A percentile compares a stretch with the other conserved stretches of the same genome.
These are phyloP conservation scores for Phrynosoma blainvillii DNA, from an alignment of 2,113 vertebrate species.

Conservation along the genomic window DNA sequence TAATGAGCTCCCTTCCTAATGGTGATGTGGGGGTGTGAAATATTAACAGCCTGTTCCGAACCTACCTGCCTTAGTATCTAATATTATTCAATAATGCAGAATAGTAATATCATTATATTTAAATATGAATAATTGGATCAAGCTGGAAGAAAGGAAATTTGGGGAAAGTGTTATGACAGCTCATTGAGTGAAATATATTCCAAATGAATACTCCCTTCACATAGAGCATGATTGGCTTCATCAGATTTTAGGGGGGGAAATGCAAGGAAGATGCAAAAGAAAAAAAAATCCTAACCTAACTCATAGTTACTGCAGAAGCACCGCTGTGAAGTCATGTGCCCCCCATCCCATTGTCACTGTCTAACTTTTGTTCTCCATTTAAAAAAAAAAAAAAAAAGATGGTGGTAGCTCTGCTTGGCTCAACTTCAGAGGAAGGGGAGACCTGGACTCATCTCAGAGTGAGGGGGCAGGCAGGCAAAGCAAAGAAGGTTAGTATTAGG, in stretches of 20 bases:
- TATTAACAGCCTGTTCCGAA: slow-evolving; percentile 54
- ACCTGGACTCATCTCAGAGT: too few relatives aligned
- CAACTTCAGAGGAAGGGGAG: too few relatives aligned
- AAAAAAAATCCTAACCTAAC: not conserved
- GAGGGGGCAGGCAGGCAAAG: not conserved
- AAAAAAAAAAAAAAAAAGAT: too few relatives aligned
- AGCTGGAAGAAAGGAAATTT: slow-evolving; percentile 10
- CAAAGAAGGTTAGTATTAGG: not conserved
- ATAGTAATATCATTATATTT: slow-evolving; percentile 32
- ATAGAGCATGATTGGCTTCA: not conserved
- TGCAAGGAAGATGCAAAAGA: not conserved
- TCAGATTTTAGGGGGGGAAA: not conserved
- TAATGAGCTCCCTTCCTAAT: slow-evolving; percentile 52
- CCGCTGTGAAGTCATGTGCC: not conserved
- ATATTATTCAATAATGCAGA: slow-evolving; percentile 40
- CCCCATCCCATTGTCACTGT: not conserved
- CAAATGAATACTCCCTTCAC: not conserved
- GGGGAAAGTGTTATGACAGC: not conserved
- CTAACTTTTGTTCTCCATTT: not conserved
- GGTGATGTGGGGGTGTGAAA: slow-evolving; percentile 54
- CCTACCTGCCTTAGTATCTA: slow-evolving; percentile 50
- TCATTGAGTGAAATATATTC: slow-evolving; percentile 21
- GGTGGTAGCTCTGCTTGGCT: too few relatives aligned
- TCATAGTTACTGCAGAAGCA: not conserved
- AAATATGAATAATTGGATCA: slow-evolving; percentile 20